phyloP scores from a whole-genome alignment of 92 coral and sea anemone species.

The Zoanthus solanderi region DNA sequence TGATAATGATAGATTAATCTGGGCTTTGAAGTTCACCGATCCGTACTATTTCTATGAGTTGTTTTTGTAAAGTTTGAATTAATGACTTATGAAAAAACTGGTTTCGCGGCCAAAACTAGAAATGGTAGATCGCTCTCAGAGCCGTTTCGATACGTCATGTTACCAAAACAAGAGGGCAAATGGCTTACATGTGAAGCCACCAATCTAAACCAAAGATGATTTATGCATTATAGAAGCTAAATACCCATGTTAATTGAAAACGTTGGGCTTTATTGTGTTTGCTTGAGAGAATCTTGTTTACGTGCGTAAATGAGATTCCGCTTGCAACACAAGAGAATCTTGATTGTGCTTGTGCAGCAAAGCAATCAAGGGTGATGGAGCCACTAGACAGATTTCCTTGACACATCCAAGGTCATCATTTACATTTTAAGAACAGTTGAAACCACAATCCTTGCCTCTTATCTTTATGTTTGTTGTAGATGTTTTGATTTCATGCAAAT shows the following conservation, averaged over 20 bases:
- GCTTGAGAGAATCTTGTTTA: constrained; percentile 8
- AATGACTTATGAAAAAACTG: constrained; percentile 15
- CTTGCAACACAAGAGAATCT: background rate
- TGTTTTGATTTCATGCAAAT: constrained; percentile 12
- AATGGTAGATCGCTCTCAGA: background rate
- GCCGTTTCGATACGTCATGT: background rate
- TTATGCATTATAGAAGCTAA: background rate
- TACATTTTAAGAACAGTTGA: background rate
- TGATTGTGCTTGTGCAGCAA: background rate
- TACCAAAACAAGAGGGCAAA: background rate
- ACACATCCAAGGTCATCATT: constrained; percentile 11
- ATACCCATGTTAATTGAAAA: background rate
- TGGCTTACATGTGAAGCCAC: background rate
- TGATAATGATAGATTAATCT: constrained; percentile 12
- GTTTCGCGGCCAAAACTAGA: constrained; percentile 25
- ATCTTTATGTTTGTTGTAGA: background rate
- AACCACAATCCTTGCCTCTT: background rate
- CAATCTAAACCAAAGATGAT: background rate
- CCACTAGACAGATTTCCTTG: background rate
- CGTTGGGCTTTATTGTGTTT: background rate
- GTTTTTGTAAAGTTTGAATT: constrained; percentile 29
- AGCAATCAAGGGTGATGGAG: background rate
- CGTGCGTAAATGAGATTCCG: constrained; percentile 19
- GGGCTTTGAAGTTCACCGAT: constrained; percentile 37
- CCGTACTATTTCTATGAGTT: constrained; percentile 44